Conservation (phyloP, 2,797 vertebrate genomes). For the Rhincodon typus region DNA sequence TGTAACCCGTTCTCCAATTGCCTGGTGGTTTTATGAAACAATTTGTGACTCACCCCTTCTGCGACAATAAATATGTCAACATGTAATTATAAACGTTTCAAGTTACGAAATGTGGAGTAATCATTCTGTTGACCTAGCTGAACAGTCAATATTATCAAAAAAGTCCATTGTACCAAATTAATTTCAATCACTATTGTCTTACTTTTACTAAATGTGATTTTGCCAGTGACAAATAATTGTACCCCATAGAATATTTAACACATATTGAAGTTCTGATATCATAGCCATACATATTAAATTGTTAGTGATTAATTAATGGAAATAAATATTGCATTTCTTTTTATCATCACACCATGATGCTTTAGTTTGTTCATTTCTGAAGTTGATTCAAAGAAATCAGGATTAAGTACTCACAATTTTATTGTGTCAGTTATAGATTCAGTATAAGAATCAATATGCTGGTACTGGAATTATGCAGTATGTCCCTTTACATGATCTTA, state of each 20-base stretch:
- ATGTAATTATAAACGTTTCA: slow-evolving; percentile 12
- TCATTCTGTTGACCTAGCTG: neutral
- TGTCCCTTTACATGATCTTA: neutral
- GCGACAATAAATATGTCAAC: slow-evolving; percentile 17
- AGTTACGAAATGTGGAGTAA: neutral
- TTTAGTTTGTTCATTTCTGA: neutral
- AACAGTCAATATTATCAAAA: neutral
- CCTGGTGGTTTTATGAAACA: slow-evolving; percentile 6
- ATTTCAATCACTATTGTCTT: neutral
- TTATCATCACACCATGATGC: neutral
- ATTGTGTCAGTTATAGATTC: neutral
- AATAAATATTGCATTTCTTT: neutral
- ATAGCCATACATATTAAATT: neutral
- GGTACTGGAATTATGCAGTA: neutral
- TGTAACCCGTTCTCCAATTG: slow-evolving; percentile 21
- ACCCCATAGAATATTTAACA: neutral
- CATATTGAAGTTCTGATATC: neutral
- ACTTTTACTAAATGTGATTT: neutral
- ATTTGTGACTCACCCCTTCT: neutral
- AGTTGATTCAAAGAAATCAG: neutral
- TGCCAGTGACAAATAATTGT: neutral
- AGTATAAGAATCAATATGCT: neutral
- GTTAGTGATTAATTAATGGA: neutral
- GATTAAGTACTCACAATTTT: neutral
- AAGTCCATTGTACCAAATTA: neutral